Conservation (phyloP, 2,113 vertebrate genomes). For the Erythrolamprus reginae region DNA sequence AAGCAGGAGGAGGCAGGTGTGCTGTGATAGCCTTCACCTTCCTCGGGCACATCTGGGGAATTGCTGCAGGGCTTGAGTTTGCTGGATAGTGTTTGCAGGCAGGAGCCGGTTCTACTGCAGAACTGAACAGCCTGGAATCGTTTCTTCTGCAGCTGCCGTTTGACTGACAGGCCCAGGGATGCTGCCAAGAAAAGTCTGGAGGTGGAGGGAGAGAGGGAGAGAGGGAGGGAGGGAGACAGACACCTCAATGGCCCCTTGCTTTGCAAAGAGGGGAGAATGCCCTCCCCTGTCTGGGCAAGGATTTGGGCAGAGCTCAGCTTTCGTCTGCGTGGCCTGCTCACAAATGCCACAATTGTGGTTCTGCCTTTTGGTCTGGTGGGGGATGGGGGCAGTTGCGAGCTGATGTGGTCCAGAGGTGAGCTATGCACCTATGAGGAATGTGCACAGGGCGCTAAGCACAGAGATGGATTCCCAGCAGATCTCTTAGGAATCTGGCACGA, state of each 20-base stretch:
- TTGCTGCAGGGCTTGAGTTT: background rate
- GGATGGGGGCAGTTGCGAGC: background rate
- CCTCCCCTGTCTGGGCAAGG: background rate
- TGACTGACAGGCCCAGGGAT: background rate
- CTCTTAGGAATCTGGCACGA: background rate
- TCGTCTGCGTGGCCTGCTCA: background rate
- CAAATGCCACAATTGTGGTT: background rate
- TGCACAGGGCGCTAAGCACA: background rate
- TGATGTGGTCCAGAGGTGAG: too few species aligned
- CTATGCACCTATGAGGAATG: background rate
- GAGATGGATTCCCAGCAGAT: background rate
- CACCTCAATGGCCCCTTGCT: background rate
- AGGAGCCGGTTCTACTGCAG: background rate
- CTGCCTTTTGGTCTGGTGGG: background rate
- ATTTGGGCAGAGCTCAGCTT: background rate
- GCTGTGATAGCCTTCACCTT: too few species aligned
- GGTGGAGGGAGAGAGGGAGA: background rate
- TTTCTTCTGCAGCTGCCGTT: background rate
- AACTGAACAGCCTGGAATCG: background rate
- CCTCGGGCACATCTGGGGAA: background rate
- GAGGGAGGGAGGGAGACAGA: background rate
- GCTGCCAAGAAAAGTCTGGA: background rate
- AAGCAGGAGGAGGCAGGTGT: background rate
- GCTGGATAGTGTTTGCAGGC: background rate
- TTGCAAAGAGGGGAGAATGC: background rate